Evolutionary conservation across 1,140 invertebrate species (phyloP).

Genomic region (Bombus superbus): DNA sequence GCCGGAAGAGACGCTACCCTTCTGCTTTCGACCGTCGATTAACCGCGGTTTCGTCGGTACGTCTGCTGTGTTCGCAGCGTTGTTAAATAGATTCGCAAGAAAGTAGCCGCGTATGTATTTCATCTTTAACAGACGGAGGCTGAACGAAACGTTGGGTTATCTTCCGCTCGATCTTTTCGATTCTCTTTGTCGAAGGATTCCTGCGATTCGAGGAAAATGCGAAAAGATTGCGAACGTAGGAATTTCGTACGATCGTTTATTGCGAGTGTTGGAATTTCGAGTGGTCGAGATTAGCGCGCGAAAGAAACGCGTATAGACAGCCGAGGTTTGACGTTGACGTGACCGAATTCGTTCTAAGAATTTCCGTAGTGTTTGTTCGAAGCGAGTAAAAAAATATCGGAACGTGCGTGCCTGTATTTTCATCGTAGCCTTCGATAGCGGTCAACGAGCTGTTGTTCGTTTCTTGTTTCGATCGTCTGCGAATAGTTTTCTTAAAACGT

Average conservation of each 20-base stretch:
- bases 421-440: no score
- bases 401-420: no score
- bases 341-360: no score
- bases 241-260: background rate
- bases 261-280: background rate
- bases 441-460: no score
- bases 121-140: background rate
- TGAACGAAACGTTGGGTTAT: background rate
- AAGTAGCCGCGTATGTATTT: background rate
- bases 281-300: no score
- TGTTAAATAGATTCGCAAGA: background rate
- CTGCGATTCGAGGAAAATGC: no score
- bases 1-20: background rate
- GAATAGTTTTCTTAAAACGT: background rate
- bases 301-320: no score
- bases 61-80: background rate
- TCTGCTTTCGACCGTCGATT: background rate
- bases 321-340: no score
- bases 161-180: background rate
- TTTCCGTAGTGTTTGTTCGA: no score
- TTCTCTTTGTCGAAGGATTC: background rate
- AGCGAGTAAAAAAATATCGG: no score
- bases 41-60: background rate
- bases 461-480: background rate
- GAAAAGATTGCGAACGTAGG: background rate